Conservation (phyloP, 2,888 invertebrate genomes). For the Pyrocoelia pectoralis region DNA sequence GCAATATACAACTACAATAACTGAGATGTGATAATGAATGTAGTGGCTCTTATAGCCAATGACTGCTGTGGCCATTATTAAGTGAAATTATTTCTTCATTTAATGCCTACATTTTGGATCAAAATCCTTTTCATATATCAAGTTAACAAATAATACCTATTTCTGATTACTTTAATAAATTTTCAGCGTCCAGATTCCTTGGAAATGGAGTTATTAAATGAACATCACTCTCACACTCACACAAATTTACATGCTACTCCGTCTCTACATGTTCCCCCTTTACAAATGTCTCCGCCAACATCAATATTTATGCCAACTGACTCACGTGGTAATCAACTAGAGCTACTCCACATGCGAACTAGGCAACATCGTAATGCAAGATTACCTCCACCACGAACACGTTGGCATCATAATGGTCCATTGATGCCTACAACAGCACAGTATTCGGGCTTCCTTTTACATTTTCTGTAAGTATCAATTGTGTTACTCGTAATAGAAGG, state of each 20-base stretch:
- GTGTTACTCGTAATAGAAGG: too few relatives aligned
- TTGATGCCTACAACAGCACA: slow-evolving; percentile 64
- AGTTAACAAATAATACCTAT: too few relatives aligned
- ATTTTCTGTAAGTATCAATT: slow-evolving; percentile 79
- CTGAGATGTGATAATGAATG: too few relatives aligned
- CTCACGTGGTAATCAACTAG: slow-evolving; percentile 59
- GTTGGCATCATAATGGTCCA: slow-evolving; percentile 61
- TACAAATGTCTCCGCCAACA: slow-evolving; percentile 64
- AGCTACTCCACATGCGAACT: slow-evolving; percentile 42
- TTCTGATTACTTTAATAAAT: too few relatives aligned
- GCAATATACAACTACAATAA: too few relatives aligned
- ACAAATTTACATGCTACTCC: slow-evolving; percentile 50
- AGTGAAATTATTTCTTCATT: too few relatives aligned
- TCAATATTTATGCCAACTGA: slow-evolving; percentile 57
- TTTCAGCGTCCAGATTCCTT: slow-evolving; percentile 56
- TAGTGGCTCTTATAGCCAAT: too few relatives aligned
- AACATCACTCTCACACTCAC: slow-evolving; percentile 55
- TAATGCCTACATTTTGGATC: too few relatives aligned
- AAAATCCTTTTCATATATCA: too few relatives aligned
- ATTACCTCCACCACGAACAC: slow-evolving; percentile 60
- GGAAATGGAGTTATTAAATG: slow-evolving; percentile 56
- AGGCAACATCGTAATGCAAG: slow-evolving; percentile 51
- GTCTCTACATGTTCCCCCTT: slow-evolving; percentile 60
- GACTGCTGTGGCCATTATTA: too few relatives aligned
- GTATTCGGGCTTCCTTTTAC: slow-evolving; percentile 83